Conservation (phyloP, 2,888 invertebrate species). For the Ochlodes sylvanus region DNA sequence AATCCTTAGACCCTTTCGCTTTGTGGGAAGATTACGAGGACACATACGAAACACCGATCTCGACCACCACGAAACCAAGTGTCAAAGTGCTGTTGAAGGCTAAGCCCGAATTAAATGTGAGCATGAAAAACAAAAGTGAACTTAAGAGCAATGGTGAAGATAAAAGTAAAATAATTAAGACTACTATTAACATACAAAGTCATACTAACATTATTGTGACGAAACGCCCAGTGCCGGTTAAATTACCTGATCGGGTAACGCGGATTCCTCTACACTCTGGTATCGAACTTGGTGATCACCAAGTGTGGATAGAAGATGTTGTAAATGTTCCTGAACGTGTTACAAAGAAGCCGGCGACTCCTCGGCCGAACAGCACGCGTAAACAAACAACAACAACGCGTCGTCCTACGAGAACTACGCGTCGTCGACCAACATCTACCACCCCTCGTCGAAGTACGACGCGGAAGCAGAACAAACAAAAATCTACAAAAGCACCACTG, state of each 20-base stretch:
- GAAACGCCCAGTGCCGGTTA: slow-evolving; percentile 52
- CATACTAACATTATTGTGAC: slow-evolving; percentile 78
- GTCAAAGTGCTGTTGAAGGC: slow-evolving; percentile 71
- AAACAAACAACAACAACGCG: slow-evolving; percentile 41
- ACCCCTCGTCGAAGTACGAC: slow-evolving; percentile 45
- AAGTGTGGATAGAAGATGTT: slow-evolving; percentile 58
- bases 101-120: slow-evolving; percentile 71
- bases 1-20: slow-evolving; percentile 66
- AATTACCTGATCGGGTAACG: slow-evolving; percentile 45
- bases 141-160: slow-evolving; percentile 56
- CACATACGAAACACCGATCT: slow-evolving; percentile 61
- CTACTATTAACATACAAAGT: slow-evolving; percentile 77
- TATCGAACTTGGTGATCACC: slow-evolving; percentile 51
- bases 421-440: slow-evolving; percentile 45
- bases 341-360: slow-evolving; percentile 48
- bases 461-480: slow-evolving; percentile 48
- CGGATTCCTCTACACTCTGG: slow-evolving; percentile 42
- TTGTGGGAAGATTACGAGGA: slow-evolving; percentile 74
- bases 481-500: slow-evolving; percentile 59
- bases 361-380: slow-evolving; percentile 14
- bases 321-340: slow-evolving; percentile 45
- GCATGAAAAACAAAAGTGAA: slow-evolving; percentile 57
- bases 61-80: slow-evolving; percentile 56
- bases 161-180: slow-evolving; percentile 69
- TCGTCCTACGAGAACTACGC: slow-evolving; percentile 51